Evolutionary conservation across 1,140 invertebrate species (phyloP), one percentile per base, ranked within the genome.

Genomic region (Rhagoletis zephyria): DNA sequence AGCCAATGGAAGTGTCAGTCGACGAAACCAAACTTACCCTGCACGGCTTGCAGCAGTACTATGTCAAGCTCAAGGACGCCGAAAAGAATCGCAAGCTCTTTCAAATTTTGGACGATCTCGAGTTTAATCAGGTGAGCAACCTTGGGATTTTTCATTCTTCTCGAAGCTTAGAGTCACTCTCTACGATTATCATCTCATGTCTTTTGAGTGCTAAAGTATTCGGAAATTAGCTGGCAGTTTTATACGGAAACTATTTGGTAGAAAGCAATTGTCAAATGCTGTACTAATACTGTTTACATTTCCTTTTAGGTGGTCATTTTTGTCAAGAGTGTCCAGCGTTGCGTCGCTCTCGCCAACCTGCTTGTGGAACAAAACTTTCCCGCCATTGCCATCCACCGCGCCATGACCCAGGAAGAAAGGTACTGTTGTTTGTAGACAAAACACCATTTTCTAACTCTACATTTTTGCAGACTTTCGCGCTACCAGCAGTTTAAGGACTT

Each of bases 401-500:
- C 97, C 81, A 99, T 99, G 98, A 97, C 96, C 6, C 99, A 99
- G 93, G 98, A 99, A 93, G 99, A 99, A 92, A n/a, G n/a, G n/a
- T n/a, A n/a, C n/a, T n/a, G n/a, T n/a, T n/a, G n/a, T n/a, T n/a
- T n/a, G n/a, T n/a, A n/a, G n/a, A n/a, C n/a, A n/a, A n/a, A n/a
- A n/a, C n/a, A n/a, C n/a, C n/a, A n/a, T n/a, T n/a, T n/a, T n/a
- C n/a, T n/a, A n/a, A n/a, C n/a, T n/a, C n/a, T n/a, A n/a, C n/a
- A n/a, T n/a, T n/a, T n/a, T n/a, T n/a, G n/a, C n/a, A n/a, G n/a
- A n/a, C n/a, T n/a, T n/a, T n/a, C 95, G 98, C 95, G 98, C 88
- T 99, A 99, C 93, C 98, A 99, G 93, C 98, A 99, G 90, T 99
- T 99, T 93, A 99, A 99, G 94, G 99, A 99, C 94, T 99, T 99